Evolutionary conservation across 2,113 vertebrate species (phyloP), one percentile per base, ranked within the genome.

Genomic region (Eurypyga helias): DNA sequence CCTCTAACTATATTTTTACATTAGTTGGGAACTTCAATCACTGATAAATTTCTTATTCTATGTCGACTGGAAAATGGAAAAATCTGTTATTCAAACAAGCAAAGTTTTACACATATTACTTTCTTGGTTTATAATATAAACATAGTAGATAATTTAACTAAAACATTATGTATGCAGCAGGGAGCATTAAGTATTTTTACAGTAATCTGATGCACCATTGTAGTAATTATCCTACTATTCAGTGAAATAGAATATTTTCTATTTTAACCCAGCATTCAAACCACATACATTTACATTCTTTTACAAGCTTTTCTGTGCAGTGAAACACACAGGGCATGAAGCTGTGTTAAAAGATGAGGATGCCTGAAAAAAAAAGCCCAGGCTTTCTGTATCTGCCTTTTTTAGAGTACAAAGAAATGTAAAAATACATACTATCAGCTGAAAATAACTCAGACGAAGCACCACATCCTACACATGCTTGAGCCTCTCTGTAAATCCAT

Each of bases 201-300:
- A 89, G 93, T 95, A 96, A 96, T 89, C 77, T 88, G 87, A 95
- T 95, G 94, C 83, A 87, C 79, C 81, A 93, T 93, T 90, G 90
- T 90, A 95, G 92, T 95, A 96, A 96, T 97, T 96, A 90, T 87
- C 89, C 92, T 90, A 95, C 80, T 89, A 97, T 92, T 97, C 82
- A 67, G 76, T 95, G 92, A 92, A 95, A 96, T 21, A 70, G 90
- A 97, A 95, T 95, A 94, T 97, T 97, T 97, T 97, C 91, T 89
- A 77, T 95, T 96, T 97, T 93, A 96, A 95, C 92, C 70, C 91
- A 96, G 61, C 52, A 73, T 84, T 95, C 87, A 93, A 95, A 93
- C 94, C 95, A 91, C 94, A 97, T 95, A 92, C 83, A 93, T 95
- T 96, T 87, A 94, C 89, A 96, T 96, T 94, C 83, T 82, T 96